Percentiles rank a stretch among this genome's conserved stretches.
phyloP scores from a whole-genome alignment of 2,113 vertebrate species.

The Madoqua kirkii region DNA sequence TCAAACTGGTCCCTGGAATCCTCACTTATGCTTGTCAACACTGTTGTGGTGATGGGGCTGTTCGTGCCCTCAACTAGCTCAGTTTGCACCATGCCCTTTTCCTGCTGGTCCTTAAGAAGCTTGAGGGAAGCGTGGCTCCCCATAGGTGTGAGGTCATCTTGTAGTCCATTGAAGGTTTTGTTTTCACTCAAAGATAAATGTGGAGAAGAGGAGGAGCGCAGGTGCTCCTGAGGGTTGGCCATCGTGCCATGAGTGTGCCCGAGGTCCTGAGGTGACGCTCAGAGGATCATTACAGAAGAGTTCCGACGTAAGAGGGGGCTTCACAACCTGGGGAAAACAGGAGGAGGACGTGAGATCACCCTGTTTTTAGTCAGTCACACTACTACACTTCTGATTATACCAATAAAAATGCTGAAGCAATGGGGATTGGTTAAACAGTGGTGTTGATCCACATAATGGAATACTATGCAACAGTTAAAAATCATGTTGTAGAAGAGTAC shows the following conservation, averaged over 20 bases:
- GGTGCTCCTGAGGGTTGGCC: constrained; percentile 94
- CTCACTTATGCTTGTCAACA: constrained; percentile 88
- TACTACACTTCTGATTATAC: neutral
- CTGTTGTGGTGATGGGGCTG: constrained; percentile 85
- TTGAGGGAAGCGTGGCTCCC: constrained; percentile 81
- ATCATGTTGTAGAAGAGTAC: neutral
- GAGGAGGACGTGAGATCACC: neutral
- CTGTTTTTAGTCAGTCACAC: neutral
- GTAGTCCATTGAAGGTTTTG: constrained; percentile 76
- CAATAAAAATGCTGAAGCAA: neutral
- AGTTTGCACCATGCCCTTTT: constrained; percentile 77
- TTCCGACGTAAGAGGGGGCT: constrained; percentile 8
- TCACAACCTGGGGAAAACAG: constrained; percentile 70
- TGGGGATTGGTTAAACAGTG: neutral
- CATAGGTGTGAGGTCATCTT: constrained; percentile 78
- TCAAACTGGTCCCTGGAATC: constrained; percentile 95
- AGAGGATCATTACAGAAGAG: constrained; percentile 23
- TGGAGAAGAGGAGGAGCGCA: constrained; percentile 91
- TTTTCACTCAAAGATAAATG: constrained; percentile 89
- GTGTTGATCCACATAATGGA: neutral
- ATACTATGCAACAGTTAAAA: neutral
- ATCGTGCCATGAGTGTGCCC: constrained; percentile 93
- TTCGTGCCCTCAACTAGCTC: constrained; percentile 76
- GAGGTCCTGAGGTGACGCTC: constrained; percentile 70
- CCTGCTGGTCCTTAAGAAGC: constrained; percentile 88